Percentiles rank a stretch among this genome's conserved stretches.
These are phyloP conservation scores for Chironomus riparius DNA, from an alignment of 2,888 invertebrate genomes.

Conservation along the genomic window DNA sequence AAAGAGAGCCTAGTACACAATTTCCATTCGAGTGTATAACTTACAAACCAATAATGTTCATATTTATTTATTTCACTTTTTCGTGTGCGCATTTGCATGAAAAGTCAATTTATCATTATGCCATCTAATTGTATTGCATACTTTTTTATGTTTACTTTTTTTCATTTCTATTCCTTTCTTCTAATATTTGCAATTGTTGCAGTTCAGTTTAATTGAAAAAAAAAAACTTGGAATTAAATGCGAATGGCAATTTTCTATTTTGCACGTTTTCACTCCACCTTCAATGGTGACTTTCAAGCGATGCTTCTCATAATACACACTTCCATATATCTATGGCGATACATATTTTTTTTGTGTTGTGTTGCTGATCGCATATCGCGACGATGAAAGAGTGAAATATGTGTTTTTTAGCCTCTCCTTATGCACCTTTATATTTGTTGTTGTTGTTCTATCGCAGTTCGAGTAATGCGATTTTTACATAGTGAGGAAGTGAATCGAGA, in stretches of 20 bases:
- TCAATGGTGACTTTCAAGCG: neutral
- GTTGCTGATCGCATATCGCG: neutral
- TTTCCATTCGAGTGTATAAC: too few relatives aligned
- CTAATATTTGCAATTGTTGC: neutral
- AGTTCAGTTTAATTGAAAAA: neutral
- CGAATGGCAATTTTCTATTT: neutral
- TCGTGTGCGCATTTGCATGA: conserved; percentile 22
- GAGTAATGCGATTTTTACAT: neutral
- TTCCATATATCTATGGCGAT: neutral
- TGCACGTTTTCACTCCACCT: neutral
- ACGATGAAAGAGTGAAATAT: neutral
- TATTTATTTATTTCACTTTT: conserved; percentile 5
- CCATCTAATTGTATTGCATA: conserved; percentile 25
- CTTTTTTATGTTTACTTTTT: neutral
- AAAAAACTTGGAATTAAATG: neutral
- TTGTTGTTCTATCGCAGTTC: too few relatives aligned
- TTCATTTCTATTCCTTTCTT: neutral
- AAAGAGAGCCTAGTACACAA: too few relatives aligned
- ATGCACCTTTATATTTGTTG: neutral
- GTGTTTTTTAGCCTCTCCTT: neutral
- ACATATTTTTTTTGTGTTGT: neutral
- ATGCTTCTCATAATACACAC: neutral
- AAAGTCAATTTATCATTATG: conserved; percentile 27
- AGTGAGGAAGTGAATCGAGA: neutral
- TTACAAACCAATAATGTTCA: conserved; percentile 2